Conservation (phyloP, 2,888 invertebrate genomes). For the Melieria crassipennis region DNA sequence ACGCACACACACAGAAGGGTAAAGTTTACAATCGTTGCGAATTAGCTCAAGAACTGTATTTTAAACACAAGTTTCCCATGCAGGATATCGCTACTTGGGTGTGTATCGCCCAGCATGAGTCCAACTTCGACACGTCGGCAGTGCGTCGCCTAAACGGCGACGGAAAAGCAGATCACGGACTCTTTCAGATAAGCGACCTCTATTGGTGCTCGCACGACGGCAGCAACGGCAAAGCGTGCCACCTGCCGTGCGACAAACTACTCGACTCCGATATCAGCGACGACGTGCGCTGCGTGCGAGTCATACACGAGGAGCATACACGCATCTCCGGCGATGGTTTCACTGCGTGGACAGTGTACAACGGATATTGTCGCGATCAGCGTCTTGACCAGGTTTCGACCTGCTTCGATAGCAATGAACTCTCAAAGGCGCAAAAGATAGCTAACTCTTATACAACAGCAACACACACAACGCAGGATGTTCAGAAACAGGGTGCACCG, state of each 20-base stretch:
- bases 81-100: conserved; percentile 73
- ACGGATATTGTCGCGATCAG: conserved; percentile 68
- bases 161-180: conserved; percentile 75
- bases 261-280: conserved; percentile 75
- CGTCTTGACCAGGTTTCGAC: conserved; percentile 39
- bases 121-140: conserved; percentile 74
- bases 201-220: conserved; percentile 73
- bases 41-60: conserved; percentile 73
- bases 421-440: conserved; percentile 20
- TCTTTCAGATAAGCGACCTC: conserved; percentile 78
- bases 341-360: conserved; percentile 77
- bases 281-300: conserved; percentile 73
- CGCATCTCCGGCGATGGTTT: conserved; percentile 75
- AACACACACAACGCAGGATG: not conserved
- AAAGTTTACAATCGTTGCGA: conserved; percentile 77
- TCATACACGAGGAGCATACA: conserved; percentile 73
- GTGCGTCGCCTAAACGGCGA: conserved; percentile 65
- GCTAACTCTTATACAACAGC: conserved; percentile 3
- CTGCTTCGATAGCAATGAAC: conserved; percentile 46
- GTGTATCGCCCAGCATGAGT: conserved; percentile 79
- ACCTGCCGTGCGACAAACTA: conserved; percentile 70
- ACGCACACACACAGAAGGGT: conserved; percentile 43
- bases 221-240: conserved; percentile 71
- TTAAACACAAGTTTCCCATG: conserved; percentile 68
- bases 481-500: not conserved